These are phyloP conservation scores for Gopherus flavomarginatus DNA, from an alignment of 2,113 vertebrate species.

Conservation along the genomic window DNA sequence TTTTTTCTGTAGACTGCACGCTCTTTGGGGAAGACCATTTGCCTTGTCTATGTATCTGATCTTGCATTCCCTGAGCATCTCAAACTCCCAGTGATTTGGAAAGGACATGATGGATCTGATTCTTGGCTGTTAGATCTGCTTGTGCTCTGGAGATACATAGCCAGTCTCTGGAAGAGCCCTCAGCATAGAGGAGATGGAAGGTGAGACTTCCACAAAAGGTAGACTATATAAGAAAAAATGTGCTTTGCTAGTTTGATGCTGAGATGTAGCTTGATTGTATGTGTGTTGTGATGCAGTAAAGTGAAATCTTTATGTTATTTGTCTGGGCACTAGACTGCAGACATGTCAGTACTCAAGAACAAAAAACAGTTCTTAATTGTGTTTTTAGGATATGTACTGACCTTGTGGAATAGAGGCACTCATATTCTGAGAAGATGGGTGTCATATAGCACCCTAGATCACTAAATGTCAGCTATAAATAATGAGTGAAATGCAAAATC, in stretches of 20 bases:
- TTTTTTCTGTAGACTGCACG: not conserved
- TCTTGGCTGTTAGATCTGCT: not conserved
- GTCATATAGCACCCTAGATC: not conserved
- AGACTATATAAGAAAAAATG: not conserved
- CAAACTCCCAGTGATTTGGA: not conserved
- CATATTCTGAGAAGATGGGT: not conserved
- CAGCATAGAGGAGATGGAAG: no score
- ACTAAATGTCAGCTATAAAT: not conserved
- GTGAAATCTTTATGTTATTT: not conserved
- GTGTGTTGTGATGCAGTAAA: not conserved
- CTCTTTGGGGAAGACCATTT: not conserved
- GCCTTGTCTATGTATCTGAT: not conserved
- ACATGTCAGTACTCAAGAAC: conserved; percentile 8
- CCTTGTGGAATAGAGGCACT: not conserved
- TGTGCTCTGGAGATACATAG: not conserved
- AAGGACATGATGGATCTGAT: not conserved
- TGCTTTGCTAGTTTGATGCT: conserved; percentile 29
- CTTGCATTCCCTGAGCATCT: not conserved
- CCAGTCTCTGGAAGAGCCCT: no score
- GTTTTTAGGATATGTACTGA: not conserved
- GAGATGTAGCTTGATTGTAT: conserved; percentile 6
- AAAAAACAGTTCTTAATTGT: not conserved
- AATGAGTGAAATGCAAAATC: not conserved
- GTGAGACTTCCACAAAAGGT: no score
- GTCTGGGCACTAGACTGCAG: conserved; percentile 10